Percentiles rank a stretch among this genome's conserved stretches.
These are phyloP conservation scores for rabbit (Oryctolagus cuniculus) DNA, from an alignment of 2,113 vertebrate genomes.

Conservation along the genomic window mOryCun1.1 NC_091439.1:49866501-49867000, in stretches of 20 bases:
- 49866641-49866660: background rate
- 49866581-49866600: conserved; percentile 10
- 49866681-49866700: background rate
- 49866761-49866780: too few species aligned
- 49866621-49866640: conserved; percentile 29
- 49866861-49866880: too few species aligned
- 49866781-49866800: too few species aligned
- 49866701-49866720: too few species aligned
- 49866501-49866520: conserved; percentile 14
- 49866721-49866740: too few species aligned
- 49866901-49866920: too few species aligned
- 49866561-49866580: conserved; percentile 13
- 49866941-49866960: background rate
- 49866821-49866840: too few species aligned
- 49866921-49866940: too few species aligned
- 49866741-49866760: too few species aligned
- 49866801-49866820: too few species aligned
- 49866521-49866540: background rate
- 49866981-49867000: background rate
- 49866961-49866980: background rate
- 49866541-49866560: conserved; percentile 41
- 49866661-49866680: fast-evolving
- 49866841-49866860: too few species aligned
- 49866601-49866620: conserved; percentile 36
- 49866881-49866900: too few species aligned